A percentile compares a stretch with the other conserved stretches of the same genome.
Conservation (phyloP, 2,888 invertebrate species). For the Conomelus anceps region DNA sequence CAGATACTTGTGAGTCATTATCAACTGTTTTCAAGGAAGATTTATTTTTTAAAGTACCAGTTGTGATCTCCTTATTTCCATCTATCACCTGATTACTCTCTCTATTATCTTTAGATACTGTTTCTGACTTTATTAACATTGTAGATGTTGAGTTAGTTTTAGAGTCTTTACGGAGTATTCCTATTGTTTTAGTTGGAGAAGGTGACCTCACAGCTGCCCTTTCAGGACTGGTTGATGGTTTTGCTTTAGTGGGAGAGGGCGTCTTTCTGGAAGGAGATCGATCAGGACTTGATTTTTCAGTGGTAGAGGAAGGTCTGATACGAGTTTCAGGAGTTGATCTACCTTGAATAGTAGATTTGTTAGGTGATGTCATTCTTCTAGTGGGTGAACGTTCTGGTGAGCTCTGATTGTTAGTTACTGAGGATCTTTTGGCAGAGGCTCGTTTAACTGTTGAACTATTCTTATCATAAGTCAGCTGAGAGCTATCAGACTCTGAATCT, state of each 20-base stretch:
- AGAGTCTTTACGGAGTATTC: slow-evolving; percentile 21
- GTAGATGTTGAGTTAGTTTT: slow-evolving; percentile 8
- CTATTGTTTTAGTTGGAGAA: slow-evolving; percentile 16
- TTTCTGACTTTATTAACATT: slow-evolving; percentile 5
- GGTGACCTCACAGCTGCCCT: background rate
- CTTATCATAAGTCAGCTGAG: slow-evolving; percentile 35
- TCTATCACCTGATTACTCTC: background rate
- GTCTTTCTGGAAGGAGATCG: background rate
- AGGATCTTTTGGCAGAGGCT: background rate
- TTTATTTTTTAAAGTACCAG: background rate
- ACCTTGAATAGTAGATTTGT: background rate
- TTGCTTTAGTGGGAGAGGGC: background rate
- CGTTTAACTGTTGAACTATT: slow-evolving; percentile 11
- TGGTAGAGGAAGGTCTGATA: background rate
- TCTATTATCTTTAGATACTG: background rate
- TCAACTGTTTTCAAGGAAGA: too few relatives aligned
- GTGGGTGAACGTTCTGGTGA: slow-evolving; percentile 41
- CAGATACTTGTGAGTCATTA: background rate
- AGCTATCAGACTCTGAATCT: slow-evolving; percentile 34
- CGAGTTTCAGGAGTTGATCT: background rate
- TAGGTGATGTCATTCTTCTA: slow-evolving; percentile 32
- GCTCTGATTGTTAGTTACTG: slow-evolving; percentile 18
- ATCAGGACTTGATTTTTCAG: background rate
- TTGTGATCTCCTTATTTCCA: background rate
- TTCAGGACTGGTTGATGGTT: background rate